These are phyloP conservation scores for Mesochorus sp. DNA, from an alignment of 2,888 invertebrate species.

Conservation along the genomic window DNA sequence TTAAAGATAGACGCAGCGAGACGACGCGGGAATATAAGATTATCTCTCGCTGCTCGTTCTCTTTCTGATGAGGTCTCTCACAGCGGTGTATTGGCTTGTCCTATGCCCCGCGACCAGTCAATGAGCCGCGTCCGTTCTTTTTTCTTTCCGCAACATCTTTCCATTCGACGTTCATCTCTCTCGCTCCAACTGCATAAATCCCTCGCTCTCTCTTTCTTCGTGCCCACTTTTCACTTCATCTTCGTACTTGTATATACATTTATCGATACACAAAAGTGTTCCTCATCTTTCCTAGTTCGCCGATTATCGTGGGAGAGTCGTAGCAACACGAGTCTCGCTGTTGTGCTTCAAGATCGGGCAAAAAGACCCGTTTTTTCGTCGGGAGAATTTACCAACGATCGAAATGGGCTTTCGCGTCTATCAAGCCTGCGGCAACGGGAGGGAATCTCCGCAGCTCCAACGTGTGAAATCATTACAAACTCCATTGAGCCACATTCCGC, in stretches of 20 bases:
- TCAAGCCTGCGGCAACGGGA: not conserved
- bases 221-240: constrained; percentile 47
- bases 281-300: constrained; percentile 47
- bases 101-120: constrained; percentile 56
- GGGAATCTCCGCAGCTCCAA: too few species aligned
- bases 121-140: constrained; percentile 61
- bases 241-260: constrained; percentile 2
- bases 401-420: not conserved
- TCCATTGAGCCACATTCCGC: too few species aligned
- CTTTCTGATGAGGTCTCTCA: constrained; percentile 22
- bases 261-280: not conserved
- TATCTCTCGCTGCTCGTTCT: constrained; percentile 26
- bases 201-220: not conserved
- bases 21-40: constrained; percentile 44
- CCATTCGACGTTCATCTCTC: not conserved
- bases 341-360: not conserved
- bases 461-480: constrained; percentile 59
- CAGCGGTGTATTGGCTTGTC: constrained; percentile 22
- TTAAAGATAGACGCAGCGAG: constrained; percentile 25
- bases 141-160: constrained; percentile 30
- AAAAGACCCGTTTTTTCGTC: constrained; percentile 11
- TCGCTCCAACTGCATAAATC: not conserved
- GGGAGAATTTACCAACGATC: not conserved
- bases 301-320: constrained; percentile 74
- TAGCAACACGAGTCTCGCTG: constrained; percentile 62